These are phyloP conservation scores for Drosophila hydei DNA, from an alignment of 1,140 invertebrate genomes.

Conservation along the genomic window DNA sequence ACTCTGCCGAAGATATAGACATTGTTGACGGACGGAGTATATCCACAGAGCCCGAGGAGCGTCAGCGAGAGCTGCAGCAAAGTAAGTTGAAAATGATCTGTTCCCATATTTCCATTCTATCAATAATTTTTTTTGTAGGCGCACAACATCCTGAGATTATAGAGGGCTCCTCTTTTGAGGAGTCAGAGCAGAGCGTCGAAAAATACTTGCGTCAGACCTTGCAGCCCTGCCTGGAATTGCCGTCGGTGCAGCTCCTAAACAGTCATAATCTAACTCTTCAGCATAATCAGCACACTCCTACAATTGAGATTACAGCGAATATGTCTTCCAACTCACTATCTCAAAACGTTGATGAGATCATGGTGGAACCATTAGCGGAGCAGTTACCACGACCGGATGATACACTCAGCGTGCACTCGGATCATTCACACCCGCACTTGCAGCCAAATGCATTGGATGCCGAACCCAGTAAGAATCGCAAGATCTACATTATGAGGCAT, in stretches of 20 bases:
- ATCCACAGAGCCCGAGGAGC: conserved; percentile 76
- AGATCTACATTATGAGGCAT: conserved; percentile 89
- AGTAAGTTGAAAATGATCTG: conserved; percentile 32
- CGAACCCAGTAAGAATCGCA: conserved; percentile 78
- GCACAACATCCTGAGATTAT: conserved; percentile 66
- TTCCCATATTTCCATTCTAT: background rate
- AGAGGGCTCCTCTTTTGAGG: conserved; percentile 76
- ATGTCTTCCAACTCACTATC: conserved; percentile 65
- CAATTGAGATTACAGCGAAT: conserved; percentile 73
- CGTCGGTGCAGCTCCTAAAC: conserved; percentile 64
- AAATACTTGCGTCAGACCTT: conserved; percentile 76
- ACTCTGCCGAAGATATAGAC: conserved; percentile 84
- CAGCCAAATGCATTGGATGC: conserved; percentile 39
- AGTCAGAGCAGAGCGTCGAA: conserved; percentile 79
- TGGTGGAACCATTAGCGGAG: conserved; percentile 66
- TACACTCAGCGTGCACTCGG: conserved; percentile 72
- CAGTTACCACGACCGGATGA: conserved; percentile 68
- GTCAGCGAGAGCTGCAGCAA: conserved; percentile 57
- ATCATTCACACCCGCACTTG: conserved; percentile 45
- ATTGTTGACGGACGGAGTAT: conserved; percentile 84
- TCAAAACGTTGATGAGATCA: conserved; percentile 69
- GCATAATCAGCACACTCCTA: conserved; percentile 71
- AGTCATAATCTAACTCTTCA: conserved; percentile 56
- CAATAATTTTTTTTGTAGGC: conserved; percentile 22
- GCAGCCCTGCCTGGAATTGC: conserved; percentile 73